A percentile compares a stretch with the other conserved stretches of the same genome.
phyloP scores from a whole-genome alignment of 2,888 invertebrate species.

The Amiota minor region DNA sequence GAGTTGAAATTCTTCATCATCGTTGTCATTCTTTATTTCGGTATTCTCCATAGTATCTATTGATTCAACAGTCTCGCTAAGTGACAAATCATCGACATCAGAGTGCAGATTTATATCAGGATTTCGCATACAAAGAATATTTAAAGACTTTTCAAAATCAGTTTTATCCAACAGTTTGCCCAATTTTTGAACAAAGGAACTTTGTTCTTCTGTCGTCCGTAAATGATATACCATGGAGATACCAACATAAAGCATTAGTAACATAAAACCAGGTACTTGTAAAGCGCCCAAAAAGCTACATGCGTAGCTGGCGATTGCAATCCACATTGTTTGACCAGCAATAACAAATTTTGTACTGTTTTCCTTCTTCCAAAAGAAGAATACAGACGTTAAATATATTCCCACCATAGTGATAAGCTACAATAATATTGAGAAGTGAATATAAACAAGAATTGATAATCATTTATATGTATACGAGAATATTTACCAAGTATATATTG shows the following conservation, averaged over 20 bases:
- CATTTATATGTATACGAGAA: neutral
- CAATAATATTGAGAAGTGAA: constrained; percentile 61
- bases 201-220: constrained; percentile 65
- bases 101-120: constrained; percentile 55
- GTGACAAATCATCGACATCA: constrained; percentile 67
- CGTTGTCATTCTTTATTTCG: constrained; percentile 34
- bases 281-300: constrained; percentile 84
- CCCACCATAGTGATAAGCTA: constrained; percentile 81
- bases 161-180: constrained; percentile 65
- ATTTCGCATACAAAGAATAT: constrained; percentile 68
- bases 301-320: constrained; percentile 82
- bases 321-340: constrained; percentile 83
- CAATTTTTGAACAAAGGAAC: constrained; percentile 61
- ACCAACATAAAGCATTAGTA: constrained; percentile 77
- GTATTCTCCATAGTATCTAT: constrained; percentile 57
- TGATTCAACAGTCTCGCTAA: constrained; percentile 66
- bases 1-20: constrained; percentile 73
- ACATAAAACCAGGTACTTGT: constrained; percentile 83
- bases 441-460: neutral
- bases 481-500: constrained; percentile 69
- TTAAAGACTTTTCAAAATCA: constrained; percentile 66
- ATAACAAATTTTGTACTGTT: constrained; percentile 80
- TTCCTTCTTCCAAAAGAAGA: constrained; percentile 84
- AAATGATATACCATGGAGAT: constrained; percentile 70
- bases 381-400: constrained; percentile 82